phyloP scores from a whole-genome alignment of 1,140 invertebrate genomes.

The Metaphire vulgaris region DNA sequence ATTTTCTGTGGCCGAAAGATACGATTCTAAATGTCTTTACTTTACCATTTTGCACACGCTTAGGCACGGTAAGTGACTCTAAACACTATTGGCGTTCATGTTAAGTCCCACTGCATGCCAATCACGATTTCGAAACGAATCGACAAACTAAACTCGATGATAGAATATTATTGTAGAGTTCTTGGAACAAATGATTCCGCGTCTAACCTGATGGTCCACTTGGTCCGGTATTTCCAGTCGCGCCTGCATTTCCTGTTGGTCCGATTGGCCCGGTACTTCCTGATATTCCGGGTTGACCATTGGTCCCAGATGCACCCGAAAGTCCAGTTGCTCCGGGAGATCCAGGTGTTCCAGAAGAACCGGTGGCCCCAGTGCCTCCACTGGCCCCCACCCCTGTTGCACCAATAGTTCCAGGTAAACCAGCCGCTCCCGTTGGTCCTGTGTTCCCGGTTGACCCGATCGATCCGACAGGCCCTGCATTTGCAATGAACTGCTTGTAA shows the following conservation, averaged over 20 bases:
- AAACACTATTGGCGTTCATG: too few relatives aligned
- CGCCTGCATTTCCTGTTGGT: conserved; percentile 20
- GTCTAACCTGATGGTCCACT: background rate
- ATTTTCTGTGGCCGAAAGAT: too few relatives aligned
- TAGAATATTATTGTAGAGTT: too few relatives aligned
- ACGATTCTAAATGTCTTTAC: too few relatives aligned
- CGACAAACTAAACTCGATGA: too few relatives aligned
- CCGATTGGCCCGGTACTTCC: conserved; percentile 31
- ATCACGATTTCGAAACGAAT: too few relatives aligned
- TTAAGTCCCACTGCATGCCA: too few relatives aligned
- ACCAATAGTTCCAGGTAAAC: background rate
- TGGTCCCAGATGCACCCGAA: conserved; percentile 13
- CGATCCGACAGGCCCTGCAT: background rate
- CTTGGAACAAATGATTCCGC: too few relatives aligned
- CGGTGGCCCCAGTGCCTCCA: conserved; percentile 26
- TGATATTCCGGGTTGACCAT: conserved; percentile 28
- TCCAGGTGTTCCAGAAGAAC: conserved; percentile 26
- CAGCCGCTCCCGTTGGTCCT: conserved; percentile 13
- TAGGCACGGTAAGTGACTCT: too few relatives aligned
- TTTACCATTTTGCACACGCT: too few relatives aligned
- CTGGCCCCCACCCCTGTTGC: conserved; percentile 10
- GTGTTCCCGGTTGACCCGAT: background rate
- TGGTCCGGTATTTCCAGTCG: background rate
- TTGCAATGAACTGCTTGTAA: background rate
- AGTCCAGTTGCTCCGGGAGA: conserved; percentile 20